Evolutionary conservation across 2,888 invertebrate species (phyloP).

Genomic region (Hirtodrosophila trivittata): DNA sequence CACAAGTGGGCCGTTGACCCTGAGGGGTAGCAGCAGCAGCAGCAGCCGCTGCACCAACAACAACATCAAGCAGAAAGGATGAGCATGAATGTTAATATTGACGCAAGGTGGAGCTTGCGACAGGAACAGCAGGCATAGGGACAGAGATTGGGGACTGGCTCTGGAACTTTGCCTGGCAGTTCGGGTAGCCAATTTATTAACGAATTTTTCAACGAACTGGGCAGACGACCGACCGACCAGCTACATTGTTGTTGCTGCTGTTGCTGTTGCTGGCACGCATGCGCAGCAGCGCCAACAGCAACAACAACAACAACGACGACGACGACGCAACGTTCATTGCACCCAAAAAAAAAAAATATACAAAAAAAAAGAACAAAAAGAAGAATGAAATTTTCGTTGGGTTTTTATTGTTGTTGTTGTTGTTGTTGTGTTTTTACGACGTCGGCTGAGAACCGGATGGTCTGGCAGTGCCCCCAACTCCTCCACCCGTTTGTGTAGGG

Average conservation of each 20-base stretch:
- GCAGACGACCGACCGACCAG: conserved; percentile 31
- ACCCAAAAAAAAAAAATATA: conserved; percentile 61
- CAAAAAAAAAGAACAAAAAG: conserved; percentile 53
- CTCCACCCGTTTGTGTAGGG: conserved; percentile 4
- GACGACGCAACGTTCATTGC: conserved; percentile 73
- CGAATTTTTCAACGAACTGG: conserved; percentile 63
- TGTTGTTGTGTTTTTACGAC: conserved; percentile 53
- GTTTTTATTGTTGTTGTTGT: conserved; percentile 39
- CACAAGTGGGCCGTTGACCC: conserved; percentile 71
- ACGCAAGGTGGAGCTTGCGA: conserved; percentile 68
- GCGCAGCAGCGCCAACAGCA: conserved; percentile 62
- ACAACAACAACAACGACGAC: conserved; percentile 25
- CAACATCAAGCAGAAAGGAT: conserved; percentile 52
- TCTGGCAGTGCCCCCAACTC: conserved; percentile 40
- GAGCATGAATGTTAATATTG: conserved; percentile 74
- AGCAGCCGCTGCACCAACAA: conserved; percentile 5
- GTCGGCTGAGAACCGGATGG: conserved; percentile 70
- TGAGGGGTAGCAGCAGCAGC: conserved; percentile 53
- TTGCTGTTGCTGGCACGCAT: conserved; percentile 64
- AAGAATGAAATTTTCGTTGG: conserved; percentile 75
- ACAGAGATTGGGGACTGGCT: neutral
- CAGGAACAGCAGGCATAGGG: conserved; percentile 14
- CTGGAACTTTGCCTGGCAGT: conserved; percentile 21
- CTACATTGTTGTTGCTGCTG: conserved; percentile 41
- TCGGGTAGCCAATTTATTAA: conserved; percentile 72